Conservation (phyloP, 2,888 invertebrate genomes). For the Nephrocerus scutellatus region DNA sequence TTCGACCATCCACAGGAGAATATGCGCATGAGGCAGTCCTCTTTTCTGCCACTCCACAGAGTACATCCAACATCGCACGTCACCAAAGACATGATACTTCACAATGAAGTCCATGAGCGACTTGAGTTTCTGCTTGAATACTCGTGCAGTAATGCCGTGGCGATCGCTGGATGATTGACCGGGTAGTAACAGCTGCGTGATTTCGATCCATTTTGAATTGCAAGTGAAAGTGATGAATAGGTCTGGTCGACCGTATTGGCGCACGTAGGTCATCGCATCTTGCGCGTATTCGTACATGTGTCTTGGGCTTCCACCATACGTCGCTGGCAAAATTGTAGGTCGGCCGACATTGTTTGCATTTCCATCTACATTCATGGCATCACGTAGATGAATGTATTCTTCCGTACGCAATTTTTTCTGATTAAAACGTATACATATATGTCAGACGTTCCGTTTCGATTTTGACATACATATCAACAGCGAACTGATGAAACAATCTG, state of each 20-base stretch:
- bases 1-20: no score
- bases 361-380: conserved; percentile 29
- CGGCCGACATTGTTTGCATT: conserved; percentile 19
- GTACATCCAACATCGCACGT: no score
- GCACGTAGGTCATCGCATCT: conserved; percentile 14
- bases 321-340: conserved; percentile 6
- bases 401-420: conserved; percentile 29
- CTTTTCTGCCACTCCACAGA: no score
- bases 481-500: conserved; percentile 31
- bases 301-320: conserved; percentile 13
- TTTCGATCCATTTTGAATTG: conserved; percentile 15
- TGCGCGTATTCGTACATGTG: conserved; percentile 21
- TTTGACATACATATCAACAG: conserved; percentile 36
- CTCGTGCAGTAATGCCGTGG: conserved; percentile 19
- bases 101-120: no score
- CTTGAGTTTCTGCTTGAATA: no score
- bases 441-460: conserved; percentile 33
- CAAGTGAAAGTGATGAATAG: conserved; percentile 17
- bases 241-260: conserved; percentile 10
- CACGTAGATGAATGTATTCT: conserved; percentile 34
- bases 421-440: conserved; percentile 29
- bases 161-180: conserved; percentile 15
- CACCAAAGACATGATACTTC: no score
- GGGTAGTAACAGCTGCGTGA: conserved; percentile 7
- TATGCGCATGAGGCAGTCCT: no score